These are phyloP conservation scores for Picathartes gymnocephalus DNA, from an alignment of 2,113 vertebrate species.

Conservation along the genomic window DNA sequence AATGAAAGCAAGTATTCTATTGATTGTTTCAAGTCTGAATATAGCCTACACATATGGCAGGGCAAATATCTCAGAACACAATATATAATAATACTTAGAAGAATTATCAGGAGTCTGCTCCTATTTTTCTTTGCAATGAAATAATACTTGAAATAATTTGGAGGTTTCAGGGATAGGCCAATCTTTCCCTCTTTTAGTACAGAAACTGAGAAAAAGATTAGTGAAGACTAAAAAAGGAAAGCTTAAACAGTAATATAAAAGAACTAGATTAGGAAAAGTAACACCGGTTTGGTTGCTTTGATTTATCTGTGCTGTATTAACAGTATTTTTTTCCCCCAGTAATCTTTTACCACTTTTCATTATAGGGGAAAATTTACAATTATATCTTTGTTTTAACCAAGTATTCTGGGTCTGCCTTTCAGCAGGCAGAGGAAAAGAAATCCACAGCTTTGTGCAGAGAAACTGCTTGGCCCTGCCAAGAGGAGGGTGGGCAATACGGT, in stretches of 20 bases:
- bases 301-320: background rate
- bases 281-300: background rate
- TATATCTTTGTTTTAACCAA: background rate
- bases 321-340: rapidly evolving
- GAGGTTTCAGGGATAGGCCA: background rate
- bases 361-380: background rate
- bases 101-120: background rate
- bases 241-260: background rate
- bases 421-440: background rate
- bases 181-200: background rate
- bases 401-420: background rate
- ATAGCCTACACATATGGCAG: background rate
- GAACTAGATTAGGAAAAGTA: background rate
- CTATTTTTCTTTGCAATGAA: background rate
- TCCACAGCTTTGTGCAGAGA: background rate
- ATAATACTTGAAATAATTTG: background rate
- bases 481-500: background rate
- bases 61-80: background rate
- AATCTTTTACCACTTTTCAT: background rate
- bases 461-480: background rate
- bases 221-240: background rate
- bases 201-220: background rate
- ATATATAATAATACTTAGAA: background rate
- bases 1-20: background rate
- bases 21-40: background rate